phyloP scores from a whole-genome alignment of 1,140 invertebrate genomes.

The Calliphora vicina region DNA sequence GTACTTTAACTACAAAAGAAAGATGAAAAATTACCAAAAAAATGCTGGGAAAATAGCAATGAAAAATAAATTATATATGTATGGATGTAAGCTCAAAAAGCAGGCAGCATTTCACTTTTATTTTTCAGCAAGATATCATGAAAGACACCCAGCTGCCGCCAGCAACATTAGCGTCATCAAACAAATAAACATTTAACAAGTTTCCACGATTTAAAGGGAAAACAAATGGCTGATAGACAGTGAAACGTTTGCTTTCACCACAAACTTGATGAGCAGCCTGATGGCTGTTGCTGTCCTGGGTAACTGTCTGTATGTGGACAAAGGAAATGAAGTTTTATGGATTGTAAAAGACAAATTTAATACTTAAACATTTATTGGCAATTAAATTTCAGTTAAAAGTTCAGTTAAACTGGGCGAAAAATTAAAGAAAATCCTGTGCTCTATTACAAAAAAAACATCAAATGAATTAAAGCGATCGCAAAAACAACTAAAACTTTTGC shows the following conservation, averaged over 20 bases:
- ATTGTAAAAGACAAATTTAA: conserved; percentile 14
- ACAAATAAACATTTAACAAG: not conserved
- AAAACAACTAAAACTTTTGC: conserved; percentile 6
- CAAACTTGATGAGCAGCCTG: too few species aligned
- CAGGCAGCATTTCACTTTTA: not conserved
- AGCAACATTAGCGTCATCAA: conserved; percentile 1
- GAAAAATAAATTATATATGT: not conserved
- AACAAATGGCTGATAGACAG: not conserved
- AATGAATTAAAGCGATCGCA: not conserved
- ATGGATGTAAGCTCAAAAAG: too few species aligned
- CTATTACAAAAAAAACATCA: not conserved
- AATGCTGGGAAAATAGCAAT: not conserved
- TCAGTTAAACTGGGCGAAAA: not conserved
- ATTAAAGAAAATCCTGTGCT: not conserved
- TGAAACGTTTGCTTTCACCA: too few species aligned
- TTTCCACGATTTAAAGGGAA: not conserved
- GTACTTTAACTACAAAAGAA: not conserved
- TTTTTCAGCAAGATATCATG: too few species aligned
- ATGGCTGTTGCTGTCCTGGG: too few species aligned
- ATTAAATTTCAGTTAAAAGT: conserved; percentile 25
- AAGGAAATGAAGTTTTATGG: not conserved
- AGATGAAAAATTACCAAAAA: not conserved
- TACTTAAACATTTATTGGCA: conserved; percentile 22
- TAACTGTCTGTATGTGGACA: too few species aligned
- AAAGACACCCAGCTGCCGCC: not conserved